These are phyloP conservation scores for Operophtera brumata DNA, from an alignment of 2,888 invertebrate genomes.

Conservation along the genomic window DNA sequence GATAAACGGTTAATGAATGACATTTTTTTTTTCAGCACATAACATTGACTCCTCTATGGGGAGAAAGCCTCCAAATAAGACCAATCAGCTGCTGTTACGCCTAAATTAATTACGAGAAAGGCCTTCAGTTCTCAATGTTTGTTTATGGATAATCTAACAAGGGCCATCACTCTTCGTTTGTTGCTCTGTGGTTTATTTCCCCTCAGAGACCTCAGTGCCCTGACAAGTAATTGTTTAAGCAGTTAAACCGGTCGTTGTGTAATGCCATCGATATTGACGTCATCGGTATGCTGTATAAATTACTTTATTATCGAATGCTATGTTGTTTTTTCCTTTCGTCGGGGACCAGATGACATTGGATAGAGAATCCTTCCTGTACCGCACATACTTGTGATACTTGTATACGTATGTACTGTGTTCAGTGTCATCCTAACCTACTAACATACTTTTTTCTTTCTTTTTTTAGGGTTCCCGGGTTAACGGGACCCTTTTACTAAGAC, in stretches of 20 bases:
- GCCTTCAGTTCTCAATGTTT: background rate
- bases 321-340: slow-evolving; percentile 14
- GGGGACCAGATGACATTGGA: background rate
- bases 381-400: too few species aligned
- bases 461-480: too few species aligned
- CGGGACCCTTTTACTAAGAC: too few species aligned
- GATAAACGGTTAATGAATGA: too few species aligned
- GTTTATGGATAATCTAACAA: background rate
- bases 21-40: too few species aligned
- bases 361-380: slow-evolving; percentile 7
- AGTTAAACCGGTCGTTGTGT: slow-evolving; percentile 30
- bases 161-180: too few species aligned
- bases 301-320: slow-evolving; percentile 16
- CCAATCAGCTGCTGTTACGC: too few species aligned
- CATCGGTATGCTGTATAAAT: slow-evolving; percentile 22
- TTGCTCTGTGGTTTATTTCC: slow-evolving; percentile 9
- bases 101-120: too few species aligned
- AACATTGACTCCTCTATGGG: too few species aligned
- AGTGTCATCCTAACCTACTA: too few species aligned
- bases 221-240: slow-evolving; percentile 28
- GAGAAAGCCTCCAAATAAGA: too few species aligned
- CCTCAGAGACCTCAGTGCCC: slow-evolving; percentile 11
- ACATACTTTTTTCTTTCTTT: too few species aligned
- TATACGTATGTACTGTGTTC: background rate
- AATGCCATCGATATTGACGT: slow-evolving; percentile 34